Evolutionary conservation across 2,888 invertebrate species (phyloP), one percentile per base, ranked within the genome.

Genomic region (Drosophila nigricruria): DNA sequence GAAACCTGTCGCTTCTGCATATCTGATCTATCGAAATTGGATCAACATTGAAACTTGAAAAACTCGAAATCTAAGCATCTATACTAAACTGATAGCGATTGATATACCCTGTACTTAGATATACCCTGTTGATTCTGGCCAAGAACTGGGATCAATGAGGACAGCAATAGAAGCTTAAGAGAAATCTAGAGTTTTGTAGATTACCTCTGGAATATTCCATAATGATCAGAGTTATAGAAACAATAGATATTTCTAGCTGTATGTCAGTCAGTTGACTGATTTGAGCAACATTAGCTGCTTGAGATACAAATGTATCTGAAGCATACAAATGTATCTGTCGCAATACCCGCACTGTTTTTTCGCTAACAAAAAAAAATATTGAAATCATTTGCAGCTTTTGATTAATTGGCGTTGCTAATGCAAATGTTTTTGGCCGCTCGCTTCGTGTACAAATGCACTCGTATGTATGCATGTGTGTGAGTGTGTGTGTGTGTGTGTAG

Each of bases 381-480:
- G 70, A 86, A 86, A 83, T 81, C 76, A 77, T 88, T 82, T 75
- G 77, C 74, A 70, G 70, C 65, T 65, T 79, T 81, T 89, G 87
- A 90, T 89, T 90, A 89, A 90, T 90, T 88, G 87, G 74, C 79
- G 72, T 72, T 82, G 77, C 61, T 76, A 74, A 78, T 82, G 87
- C 81, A 76, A 87, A 84, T 79, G 73, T 74, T 81, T 82, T 81
- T 84, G 85, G 85, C 70, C 74, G 77, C 73, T 84, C 65, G 63
- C 56, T 52, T 78, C 45, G 47, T 38, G 50, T 56, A 34, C 65
- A 64, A 23, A 49, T 30, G 61, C 47, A 36, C 23, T 34, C 47
- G 52, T 8, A 56, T 40, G 47, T 12, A 40, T 50, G 50, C 59
- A 49, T 36, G 20, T 54, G 45, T 56, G 12, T 43, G 42, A 23